Evolutionary conservation across 1,140 invertebrate genomes (phyloP).

Genomic region (Neodiprion fabricii): DNA sequence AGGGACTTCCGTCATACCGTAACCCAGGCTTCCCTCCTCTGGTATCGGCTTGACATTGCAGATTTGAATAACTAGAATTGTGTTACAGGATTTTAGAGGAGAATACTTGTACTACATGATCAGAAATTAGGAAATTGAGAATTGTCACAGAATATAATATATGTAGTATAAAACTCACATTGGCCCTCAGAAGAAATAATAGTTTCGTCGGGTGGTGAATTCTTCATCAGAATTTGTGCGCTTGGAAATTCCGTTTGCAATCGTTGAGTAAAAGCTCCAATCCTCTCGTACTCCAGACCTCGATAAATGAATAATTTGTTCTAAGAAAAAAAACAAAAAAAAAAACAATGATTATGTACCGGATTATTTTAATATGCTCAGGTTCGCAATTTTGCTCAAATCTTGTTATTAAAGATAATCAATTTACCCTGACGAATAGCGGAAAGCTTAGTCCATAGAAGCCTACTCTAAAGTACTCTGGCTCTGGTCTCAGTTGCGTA

Average conservation of each 20-base stretch:
- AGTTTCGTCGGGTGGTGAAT: conserved; percentile 86
- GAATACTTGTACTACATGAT: conserved; percentile 14
- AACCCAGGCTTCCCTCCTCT: conserved; percentile 67
- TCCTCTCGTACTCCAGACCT: conserved; percentile 94
- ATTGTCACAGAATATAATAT: conserved; percentile 5
- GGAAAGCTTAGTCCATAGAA: conserved; percentile 96
- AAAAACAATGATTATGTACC: conserved; percentile 9
- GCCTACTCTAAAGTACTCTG: conserved; percentile 96
- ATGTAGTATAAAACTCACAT: conserved; percentile 66
- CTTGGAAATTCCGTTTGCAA: conserved; percentile 92
- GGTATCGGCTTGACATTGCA: conserved; percentile 92
- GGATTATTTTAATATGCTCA: neutral
- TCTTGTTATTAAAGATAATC: conserved; percentile 7
- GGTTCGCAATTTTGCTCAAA: neutral
- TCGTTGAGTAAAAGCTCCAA: conserved; percentile 92
- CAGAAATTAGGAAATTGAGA: conserved; percentile 6
- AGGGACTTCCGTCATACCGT: conserved; percentile 73
- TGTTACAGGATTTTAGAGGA: conserved; percentile 12
- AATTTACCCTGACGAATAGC: conserved; percentile 87
- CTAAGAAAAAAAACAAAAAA: conserved; percentile 63
- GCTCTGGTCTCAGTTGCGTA: conserved; percentile 84
- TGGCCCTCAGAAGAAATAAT: conserved; percentile 85
- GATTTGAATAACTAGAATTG: conserved; percentile 82
- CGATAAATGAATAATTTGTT: conserved; percentile 97
- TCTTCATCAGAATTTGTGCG: conserved; percentile 90